A percentile compares a stretch with the other conserved stretches of the same genome.
phyloP scores from a whole-genome alignment of 2,888 invertebrate genomes.

The Polia nebulosa region DNA sequence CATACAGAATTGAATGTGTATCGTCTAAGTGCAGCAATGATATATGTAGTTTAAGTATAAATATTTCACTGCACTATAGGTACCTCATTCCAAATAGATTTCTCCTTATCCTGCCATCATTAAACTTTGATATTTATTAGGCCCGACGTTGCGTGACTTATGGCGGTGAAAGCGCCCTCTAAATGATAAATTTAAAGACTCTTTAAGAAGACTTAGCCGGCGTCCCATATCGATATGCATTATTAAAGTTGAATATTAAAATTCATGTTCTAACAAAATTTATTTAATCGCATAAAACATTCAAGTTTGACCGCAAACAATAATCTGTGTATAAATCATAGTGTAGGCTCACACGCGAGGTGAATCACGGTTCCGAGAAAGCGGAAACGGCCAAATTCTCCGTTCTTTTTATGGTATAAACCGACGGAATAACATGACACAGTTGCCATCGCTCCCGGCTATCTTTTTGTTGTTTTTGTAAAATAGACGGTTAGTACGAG shows the following conservation, averaged over 20 bases:
- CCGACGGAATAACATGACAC: conserved; percentile 78
- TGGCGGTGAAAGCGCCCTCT: conserved; percentile 81
- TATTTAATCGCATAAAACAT: conserved; percentile 80
- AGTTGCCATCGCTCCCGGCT: conserved; percentile 71
- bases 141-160: conserved; percentile 81
- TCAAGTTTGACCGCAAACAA: conserved; percentile 82
- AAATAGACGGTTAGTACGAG: conserved; percentile 80
- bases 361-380: conserved; percentile 89
- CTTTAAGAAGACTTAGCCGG: conserved; percentile 76
- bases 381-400: conserved; percentile 89
- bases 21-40: background rate
- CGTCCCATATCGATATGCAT: conserved; percentile 66
- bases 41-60: conserved; percentile 32
- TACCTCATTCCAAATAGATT: conserved; percentile 56
- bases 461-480: conserved; percentile 78
- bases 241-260: conserved; percentile 80
- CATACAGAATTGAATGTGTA: background rate
- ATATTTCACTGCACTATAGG: conserved; percentile 39
- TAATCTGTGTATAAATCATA: conserved; percentile 86
- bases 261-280: conserved; percentile 77
- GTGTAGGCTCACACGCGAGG: conserved; percentile 82
- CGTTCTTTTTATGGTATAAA: conserved; percentile 82
- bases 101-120: conserved; percentile 65
- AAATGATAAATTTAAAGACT: conserved; percentile 82
- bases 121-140: conserved; percentile 72